Base-by-base conservation (phyloP, 2,113 vertebrate genomes). In the Hippolais icterina region DNA sequence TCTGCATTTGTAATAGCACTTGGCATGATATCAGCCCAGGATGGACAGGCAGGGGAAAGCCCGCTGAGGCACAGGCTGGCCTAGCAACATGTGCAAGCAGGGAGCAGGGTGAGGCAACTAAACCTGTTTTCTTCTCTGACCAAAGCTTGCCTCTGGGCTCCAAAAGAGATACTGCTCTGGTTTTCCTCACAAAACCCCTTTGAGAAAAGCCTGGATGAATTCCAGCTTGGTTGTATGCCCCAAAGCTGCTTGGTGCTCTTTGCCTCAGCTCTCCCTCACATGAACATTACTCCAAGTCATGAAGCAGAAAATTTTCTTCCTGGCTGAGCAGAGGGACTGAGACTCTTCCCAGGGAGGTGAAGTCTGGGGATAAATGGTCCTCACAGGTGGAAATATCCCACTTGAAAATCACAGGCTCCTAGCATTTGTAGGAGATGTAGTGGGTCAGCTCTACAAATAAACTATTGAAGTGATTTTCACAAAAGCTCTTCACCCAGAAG, bases 181-280 rank as follows among this genome's bases (percentile, higher is more conserved):
- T 89, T 95, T 83, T 90, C 61, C 56, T 83, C 85, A 96, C 96
- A 97, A 93, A 96, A 96, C 72, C 69, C 93, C 61, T 96, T 96
- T 96, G 81, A 97, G 91, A 92, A 92, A 42, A 83, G 39, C 13
- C 68, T 95, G 93, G 88, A 83, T 64, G 37, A 87, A 69, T 90
- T 96, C 94, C 96, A 97, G 75, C 71, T 95, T 59, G 65, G 63
- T 68, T 83, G 6, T 77, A 37, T 7, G 6, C 74, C 83, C 76
- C 60, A 88, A 83, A 87, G 93, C 63, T 0, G 0, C 42, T 78
- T 47, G 33, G 56, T 93, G 92, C 77, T 74, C 71, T 91, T 94
- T 86, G 79, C 61, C 42, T 33, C n/a, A 1, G 28, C 66, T 71
- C 28, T 91, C 52, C 20, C 68, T 86, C 6, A 5, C 29, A 50